Conservation (phyloP, 2,797 vertebrate species). For the Benthosema pterotum region DNA sequence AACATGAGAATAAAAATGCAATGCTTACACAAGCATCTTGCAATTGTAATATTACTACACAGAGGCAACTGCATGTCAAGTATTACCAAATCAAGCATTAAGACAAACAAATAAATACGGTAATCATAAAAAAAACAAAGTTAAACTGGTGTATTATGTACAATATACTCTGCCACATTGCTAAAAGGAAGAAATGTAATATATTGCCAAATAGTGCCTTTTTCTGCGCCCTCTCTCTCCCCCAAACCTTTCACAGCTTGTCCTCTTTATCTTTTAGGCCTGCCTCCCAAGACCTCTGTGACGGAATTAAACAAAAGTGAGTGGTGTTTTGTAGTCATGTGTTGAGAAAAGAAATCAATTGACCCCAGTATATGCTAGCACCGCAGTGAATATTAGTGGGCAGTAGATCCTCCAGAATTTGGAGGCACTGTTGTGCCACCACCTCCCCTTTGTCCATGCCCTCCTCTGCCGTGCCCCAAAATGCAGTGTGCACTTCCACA, state of each 20-base stretch:
- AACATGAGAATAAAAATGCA: background rate
- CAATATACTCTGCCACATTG: conserved; percentile 39
- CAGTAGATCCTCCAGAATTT: conserved; percentile 75
- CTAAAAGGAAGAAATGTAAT: conserved; percentile 8
- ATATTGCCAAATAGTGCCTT: background rate
- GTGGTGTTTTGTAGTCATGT: conserved; percentile 50
- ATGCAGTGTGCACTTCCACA: conserved; percentile 92
- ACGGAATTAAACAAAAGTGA: conserved; percentile 61
- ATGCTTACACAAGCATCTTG: background rate
- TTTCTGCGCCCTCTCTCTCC: background rate
- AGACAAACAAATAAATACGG: conserved; percentile 59
- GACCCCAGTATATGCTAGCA: conserved; percentile 16
- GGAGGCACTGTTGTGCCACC: conserved; percentile 69
- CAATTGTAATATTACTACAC: conserved; percentile 12
- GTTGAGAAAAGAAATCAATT: conserved; percentile 47
- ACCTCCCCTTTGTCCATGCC: conserved; percentile 60
- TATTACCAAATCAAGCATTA: conserved; percentile 36
- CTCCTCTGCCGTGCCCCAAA: conserved; percentile 85
- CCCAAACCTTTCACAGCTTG: conserved; percentile 4
- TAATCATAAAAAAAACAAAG: conserved; percentile 42
- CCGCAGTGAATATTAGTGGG: conserved; percentile 66
- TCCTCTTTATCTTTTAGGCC: conserved; percentile 24
- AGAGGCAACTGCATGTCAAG: conserved; percentile 19
- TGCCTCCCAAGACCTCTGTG: conserved; percentile 43
- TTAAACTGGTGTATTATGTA: conserved; percentile 52